Percentiles rank a stretch among this genome's conserved stretches.
These are phyloP conservation scores for Mycteria americana DNA, from an alignment of 2,797 vertebrate species.

Conservation along the genomic window DNA sequence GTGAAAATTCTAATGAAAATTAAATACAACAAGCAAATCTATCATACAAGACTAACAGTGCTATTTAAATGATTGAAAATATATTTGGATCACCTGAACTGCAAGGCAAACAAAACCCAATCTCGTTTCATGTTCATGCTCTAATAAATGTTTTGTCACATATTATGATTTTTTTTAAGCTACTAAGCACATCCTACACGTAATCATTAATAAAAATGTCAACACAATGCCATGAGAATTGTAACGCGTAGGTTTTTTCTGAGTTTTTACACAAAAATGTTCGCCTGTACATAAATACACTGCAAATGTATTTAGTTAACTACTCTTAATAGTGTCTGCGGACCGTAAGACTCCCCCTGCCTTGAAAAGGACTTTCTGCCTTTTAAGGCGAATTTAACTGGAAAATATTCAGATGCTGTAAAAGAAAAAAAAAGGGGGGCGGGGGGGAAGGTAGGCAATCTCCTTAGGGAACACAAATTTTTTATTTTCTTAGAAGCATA, in stretches of 20 bases:
- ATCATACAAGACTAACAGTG: not conserved
- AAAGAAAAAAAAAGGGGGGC: fast-evolving
- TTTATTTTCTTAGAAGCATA: not conserved
- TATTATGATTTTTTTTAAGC: not conserved
- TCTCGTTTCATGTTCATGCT: not conserved
- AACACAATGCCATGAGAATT: not conserved
- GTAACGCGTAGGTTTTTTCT: not conserved
- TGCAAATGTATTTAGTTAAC: not conserved
- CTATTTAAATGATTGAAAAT: not conserved
- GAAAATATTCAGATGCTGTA: not conserved
- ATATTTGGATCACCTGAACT: not conserved
- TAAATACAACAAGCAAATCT: not conserved
- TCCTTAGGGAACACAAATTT: not conserved
- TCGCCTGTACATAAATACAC: not conserved
- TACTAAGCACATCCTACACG: not conserved
- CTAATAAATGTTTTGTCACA: not conserved
- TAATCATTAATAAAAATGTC: not conserved
- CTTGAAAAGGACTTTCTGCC: not conserved
- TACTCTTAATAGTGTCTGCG: not conserved
- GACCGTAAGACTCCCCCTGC: not conserved
- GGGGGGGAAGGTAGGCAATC: not conserved
- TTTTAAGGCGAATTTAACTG: not conserved
- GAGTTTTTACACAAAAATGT: not conserved
- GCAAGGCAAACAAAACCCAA: not conserved
- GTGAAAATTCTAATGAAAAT: not conserved